Evolutionary conservation across 64 coral and sea anemone species (phyloP).

Genomic region (Pocillopora damicornis): DNA sequence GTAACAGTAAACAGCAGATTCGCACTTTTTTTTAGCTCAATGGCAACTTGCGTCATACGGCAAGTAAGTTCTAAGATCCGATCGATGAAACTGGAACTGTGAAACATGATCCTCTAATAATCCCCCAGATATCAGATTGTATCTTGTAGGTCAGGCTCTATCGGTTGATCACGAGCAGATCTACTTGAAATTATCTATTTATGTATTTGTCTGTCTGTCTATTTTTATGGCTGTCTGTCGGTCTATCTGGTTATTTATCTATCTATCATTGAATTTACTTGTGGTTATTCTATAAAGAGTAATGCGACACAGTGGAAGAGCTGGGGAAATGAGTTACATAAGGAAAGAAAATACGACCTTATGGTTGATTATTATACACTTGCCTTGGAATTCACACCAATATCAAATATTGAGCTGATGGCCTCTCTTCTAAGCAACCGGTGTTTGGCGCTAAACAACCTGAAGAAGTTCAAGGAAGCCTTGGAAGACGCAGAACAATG

Average conservation of each 20-base stretch:
- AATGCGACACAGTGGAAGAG: constrained; percentile 45
- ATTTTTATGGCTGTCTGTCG: too few species aligned
- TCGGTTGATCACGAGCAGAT: too few species aligned
- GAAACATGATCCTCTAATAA: too few species aligned
- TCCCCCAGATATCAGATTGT: too few species aligned
- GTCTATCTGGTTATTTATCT: neutral
- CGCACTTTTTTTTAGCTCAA: too few species aligned
- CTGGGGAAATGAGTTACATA: constrained; percentile 5
- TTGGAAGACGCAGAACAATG: constrained; percentile 45
- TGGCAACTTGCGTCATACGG: too few species aligned
- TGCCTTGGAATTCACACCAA: constrained; percentile 44
- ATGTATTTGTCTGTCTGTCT: too few species aligned
- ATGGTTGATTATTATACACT: constrained; percentile 29
- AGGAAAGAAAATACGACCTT: neutral
- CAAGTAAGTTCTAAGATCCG: too few species aligned
- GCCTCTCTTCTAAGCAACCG: constrained; percentile 39
- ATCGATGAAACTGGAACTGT: too few species aligned
- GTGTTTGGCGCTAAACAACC: constrained; percentile 31
- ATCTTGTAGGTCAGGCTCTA: too few species aligned
- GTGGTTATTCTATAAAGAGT: neutral
- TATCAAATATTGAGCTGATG: neutral
- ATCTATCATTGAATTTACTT: neutral
- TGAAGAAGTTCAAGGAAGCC: constrained; percentile 14
- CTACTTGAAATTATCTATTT: too few species aligned
- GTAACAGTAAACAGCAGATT: neutral